Conservation (phyloP, 2,888 invertebrate species). For the Biston betularia region DNA sequence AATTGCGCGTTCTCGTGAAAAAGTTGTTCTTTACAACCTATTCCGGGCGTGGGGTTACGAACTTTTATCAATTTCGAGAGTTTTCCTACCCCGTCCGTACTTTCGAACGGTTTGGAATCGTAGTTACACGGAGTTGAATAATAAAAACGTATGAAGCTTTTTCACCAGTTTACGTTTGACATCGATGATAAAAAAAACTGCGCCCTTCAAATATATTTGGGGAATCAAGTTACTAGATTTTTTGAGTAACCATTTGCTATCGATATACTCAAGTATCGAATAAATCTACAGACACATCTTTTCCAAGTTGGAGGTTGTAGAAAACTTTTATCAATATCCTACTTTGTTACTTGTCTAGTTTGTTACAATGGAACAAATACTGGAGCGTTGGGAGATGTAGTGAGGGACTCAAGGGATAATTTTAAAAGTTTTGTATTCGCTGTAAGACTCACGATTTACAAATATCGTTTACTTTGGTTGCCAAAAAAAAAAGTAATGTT, state of each 20-base stretch:
- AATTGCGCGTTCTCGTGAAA: slow-evolving; percentile 26
- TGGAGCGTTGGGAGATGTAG: slow-evolving; percentile 9
- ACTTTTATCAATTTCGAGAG: slow-evolving; percentile 42
- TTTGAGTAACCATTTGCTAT: background rate
- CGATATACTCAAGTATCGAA: background rate
- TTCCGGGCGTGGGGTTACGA: slow-evolving; percentile 23
- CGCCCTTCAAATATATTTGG: no score
- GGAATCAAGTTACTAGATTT: no score
- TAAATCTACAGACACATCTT: slow-evolving; percentile 1
- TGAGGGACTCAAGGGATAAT: slow-evolving; percentile 2
- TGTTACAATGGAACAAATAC: slow-evolving; percentile 20
- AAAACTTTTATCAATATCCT: slow-evolving; percentile 43
- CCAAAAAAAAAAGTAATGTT: no score
- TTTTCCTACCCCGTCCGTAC: slow-evolving; percentile 5
- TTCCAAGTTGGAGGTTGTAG: slow-evolving; percentile 1
- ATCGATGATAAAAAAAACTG: background rate
- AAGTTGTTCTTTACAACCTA: slow-evolving; percentile 34
- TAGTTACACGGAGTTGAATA: slow-evolving; percentile 3
- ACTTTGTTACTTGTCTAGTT: slow-evolving; percentile 26
- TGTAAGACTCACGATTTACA: background rate
- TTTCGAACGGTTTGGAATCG: slow-evolving; percentile 9
- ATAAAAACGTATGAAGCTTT: background rate
- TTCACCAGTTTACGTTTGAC: background rate
- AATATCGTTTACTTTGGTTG: no score
- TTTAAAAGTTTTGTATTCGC: background rate